Base-by-base conservation (phyloP, 2,888 invertebrate species). In the Nebria salina region DNA sequence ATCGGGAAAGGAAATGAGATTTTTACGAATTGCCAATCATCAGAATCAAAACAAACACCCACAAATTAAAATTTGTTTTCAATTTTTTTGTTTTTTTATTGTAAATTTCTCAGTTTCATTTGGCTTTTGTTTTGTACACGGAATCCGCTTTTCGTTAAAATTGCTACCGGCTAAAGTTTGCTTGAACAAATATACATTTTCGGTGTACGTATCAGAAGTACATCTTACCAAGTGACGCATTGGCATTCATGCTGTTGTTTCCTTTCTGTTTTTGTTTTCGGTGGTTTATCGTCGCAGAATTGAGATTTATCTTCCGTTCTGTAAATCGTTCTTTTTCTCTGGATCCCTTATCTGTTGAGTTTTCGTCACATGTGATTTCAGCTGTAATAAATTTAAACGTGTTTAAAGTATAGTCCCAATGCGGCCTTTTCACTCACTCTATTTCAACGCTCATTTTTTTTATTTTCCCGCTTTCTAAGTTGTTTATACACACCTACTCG, bases 331-430 rank as follows among this genome's bases (percentile, higher is more conserved):
- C 78, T 13, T 80, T 80, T 20, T 43, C 54, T 54, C 54, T 54
- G 8, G 54, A 13, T 54, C 54, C 8, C 75, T 80, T 80, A 80
- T 80, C 80, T 80, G 70, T 43, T 65, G 75, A 80, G 75, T 73
- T 80, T 80, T 80, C 80, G 80, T 80, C 80, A 75, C 80, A 80
- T 80, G 80, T 80, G 75, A 75, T 80, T 75, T 75, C 64, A 15
- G 41, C 75, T 72, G 75, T 80, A 80, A 80, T 80, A 80, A 80
- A 80, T 80, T 80, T 80, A 80, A 80, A 80, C 80, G 20, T 42
- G 65, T 80, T 80, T 80, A 80, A 80, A 80, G 72, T 64, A 65
- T 72, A 72, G 54, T 43, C 43, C 75, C 54, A 42, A 41, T 42
- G 72, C 13, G 74, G 65, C 34, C 6, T 34, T 26, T 34, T 34